Evolutionary conservation across 2,888 invertebrate species (phyloP), one percentile per base, ranked within the genome.

Genomic region (Corbicula japonica): DNA sequence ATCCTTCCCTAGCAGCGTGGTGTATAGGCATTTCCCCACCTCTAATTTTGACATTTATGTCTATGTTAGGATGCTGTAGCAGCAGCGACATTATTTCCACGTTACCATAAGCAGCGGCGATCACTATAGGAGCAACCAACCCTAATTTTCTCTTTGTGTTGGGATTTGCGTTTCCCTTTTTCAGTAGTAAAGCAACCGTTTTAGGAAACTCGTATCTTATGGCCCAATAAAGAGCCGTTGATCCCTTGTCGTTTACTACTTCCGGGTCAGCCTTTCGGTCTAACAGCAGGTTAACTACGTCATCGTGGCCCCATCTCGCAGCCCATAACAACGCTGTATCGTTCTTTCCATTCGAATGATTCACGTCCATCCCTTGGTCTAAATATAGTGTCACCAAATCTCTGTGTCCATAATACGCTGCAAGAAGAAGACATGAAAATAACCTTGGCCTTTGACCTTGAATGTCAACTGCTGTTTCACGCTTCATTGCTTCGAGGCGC

Each of bases 271-370:
- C 92, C 0, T 86, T 78, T 8, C 72, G 21, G n/a, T 79, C 72
- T 8, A 90, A 70, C 1, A 91, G 80, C 21, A 76, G 62, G 15
- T 78, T 65, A 8, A 89, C 88, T 0, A 83, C 76, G 8, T 78
- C 72, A 2, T 83, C 69, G 62, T 90, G 89, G 32, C 90, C 90
- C 83, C 88, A 88, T 35, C 92, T 79, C 12, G 91, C 85, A 10
- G 92, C 92, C 92, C 92, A 92, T 41, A 92, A 73, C 18, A 92
- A 73, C 0, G 92, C 87, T 0, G 92, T 92, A 79, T 93, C 93
- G 15, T 91, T 87, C 75, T 92, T 92, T 12, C 85, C 85, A 63
- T 91, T 91, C 35, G 81, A 30, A 34, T 84, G 78, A 58, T 91
- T 88, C 4, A 89, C 88, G 10, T 83, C 75, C 1, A 90, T 76